Base-by-base conservation (phyloP, 1,140 invertebrate species). In the Drosophila rufa region DNA sequence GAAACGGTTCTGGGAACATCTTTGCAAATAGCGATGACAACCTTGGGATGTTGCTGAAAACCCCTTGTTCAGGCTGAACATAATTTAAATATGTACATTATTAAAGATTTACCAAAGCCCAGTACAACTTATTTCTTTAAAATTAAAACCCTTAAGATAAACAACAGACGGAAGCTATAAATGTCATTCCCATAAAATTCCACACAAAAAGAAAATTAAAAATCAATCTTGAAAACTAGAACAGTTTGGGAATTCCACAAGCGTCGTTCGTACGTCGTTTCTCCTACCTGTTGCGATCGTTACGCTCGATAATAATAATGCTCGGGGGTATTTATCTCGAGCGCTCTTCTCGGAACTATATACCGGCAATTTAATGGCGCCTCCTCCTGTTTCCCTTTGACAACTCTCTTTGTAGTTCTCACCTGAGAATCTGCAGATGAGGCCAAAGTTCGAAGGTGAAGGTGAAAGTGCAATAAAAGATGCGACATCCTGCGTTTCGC, bases 391-490 rank as follows among this genome's bases (percentile, higher is more conserved):
- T 64, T 19, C 40, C 40, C 22, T 27, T 27, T 38, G 53, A 47
- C 57, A 46, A 47, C 43, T 48, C 58, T 38, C 33, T 38, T 45
- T 15, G 15, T 30, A 6, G 6, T 36, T 38, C 22, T 60, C 19
- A n/a, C 40, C 40, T 51, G n/a, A 19, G 66, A 58, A 71, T 70
- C 66, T 71, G 50, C 66, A 27, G 64, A 67, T 43, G 66, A 68
- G 67, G 48, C 53, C 62, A 4, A 61, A 36, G 55, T 25, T 60
- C 27, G 30, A 58, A 74, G 48, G 71, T 75, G 70, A 75, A 75
- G 48, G 71, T 75, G 70, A 75, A 75, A 75, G 71, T 75, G 70
- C 71, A 60, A 47, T 75, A 55, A 75, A 69, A 75, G 40, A 55
- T 64, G 58, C 50, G 59, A 64, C 70, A 64, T 75, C 58, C 70